A percentile compares a stretch with the other conserved stretches of the same genome.
phyloP scores from a whole-genome alignment of 2,797 vertebrate genomes.

The Orientallactaga sibirica region DNA sequence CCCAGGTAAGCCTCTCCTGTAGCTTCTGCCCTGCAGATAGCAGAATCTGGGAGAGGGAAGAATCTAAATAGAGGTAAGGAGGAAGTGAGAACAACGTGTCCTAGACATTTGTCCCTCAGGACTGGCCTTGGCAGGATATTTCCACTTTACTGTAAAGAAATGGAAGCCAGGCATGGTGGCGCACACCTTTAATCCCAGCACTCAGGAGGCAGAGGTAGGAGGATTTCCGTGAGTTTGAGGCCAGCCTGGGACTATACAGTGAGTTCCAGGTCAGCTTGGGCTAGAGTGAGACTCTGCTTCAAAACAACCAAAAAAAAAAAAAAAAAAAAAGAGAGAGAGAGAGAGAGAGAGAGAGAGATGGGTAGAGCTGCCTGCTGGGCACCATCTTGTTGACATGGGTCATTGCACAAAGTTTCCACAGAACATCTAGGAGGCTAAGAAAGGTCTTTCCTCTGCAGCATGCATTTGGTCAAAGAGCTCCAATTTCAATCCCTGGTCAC shows the following conservation, averaged over 20 bases:
- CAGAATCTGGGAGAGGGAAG: not conserved
- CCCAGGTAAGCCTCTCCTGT: not conserved
- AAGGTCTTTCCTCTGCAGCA: not conserved
- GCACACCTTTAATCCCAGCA: too few relatives aligned
- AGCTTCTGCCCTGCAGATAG: not conserved
- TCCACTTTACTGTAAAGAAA: not conserved
- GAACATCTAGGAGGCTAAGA: not conserved
- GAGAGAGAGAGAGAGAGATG: too few relatives aligned
- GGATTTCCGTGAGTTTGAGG: too few relatives aligned
- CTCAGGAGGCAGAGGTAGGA: too few relatives aligned
- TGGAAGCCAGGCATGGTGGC: not conserved
- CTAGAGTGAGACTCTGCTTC: too few relatives aligned
- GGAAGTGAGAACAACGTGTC: not conserved
- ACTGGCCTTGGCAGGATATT: not conserved
- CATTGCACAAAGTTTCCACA: not conserved
- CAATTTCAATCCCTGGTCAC: not conserved
- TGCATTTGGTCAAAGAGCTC: not conserved
- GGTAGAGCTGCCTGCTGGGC: not conserved
- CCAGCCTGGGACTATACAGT: too few relatives aligned
- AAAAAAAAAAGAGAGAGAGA: too few relatives aligned
- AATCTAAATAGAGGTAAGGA: not conserved
- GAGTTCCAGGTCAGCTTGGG: too few relatives aligned
- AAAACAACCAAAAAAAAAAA: too few relatives aligned
- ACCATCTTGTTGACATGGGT: not conserved
- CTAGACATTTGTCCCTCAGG: not conserved